Conservation (phyloP, 2,797 vertebrate species). For the Oryzias sinensis region DNA sequence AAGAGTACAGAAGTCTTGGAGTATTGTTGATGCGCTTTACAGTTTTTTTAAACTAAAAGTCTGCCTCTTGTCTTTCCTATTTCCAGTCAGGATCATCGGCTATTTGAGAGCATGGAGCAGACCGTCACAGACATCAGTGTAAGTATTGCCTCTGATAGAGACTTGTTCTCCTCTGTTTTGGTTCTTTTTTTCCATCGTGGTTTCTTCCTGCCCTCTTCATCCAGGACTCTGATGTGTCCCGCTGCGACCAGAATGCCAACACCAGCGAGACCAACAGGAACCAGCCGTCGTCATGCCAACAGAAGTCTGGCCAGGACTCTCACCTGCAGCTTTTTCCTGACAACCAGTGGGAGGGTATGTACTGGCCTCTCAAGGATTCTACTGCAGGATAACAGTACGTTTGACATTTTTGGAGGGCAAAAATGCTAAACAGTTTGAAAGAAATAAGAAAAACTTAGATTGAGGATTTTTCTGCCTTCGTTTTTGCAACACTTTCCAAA, state of each 20-base stretch:
- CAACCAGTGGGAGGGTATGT: conserved; percentile 71
- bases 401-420: no score
- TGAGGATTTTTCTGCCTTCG: no score
- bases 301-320: conserved; percentile 48
- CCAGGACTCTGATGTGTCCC: conserved; percentile 53
- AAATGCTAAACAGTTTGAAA: no score
- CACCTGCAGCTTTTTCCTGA: conserved; percentile 71
- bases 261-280: conserved; percentile 65
- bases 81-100: conserved; percentile 71
- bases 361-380: not conserved
- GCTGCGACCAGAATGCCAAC: conserved; percentile 79
- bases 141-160: conserved; percentile 37
- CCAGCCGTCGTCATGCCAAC: conserved; percentile 55
- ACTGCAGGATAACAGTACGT: no score
- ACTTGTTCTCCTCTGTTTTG: no score
- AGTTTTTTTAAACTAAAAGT: not conserved
- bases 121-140: conserved; percentile 67
- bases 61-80: conserved; percentile 1
- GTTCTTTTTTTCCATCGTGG: not conserved
- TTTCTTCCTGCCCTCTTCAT: not conserved
- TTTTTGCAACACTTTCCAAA: no score
- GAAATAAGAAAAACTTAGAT: no score
- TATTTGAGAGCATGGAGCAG: conserved; percentile 70
- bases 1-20: no score
- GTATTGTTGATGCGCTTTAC: no score